Conservation (phyloP, 23 tunicate genomes). For the Styela plicata region DNA sequence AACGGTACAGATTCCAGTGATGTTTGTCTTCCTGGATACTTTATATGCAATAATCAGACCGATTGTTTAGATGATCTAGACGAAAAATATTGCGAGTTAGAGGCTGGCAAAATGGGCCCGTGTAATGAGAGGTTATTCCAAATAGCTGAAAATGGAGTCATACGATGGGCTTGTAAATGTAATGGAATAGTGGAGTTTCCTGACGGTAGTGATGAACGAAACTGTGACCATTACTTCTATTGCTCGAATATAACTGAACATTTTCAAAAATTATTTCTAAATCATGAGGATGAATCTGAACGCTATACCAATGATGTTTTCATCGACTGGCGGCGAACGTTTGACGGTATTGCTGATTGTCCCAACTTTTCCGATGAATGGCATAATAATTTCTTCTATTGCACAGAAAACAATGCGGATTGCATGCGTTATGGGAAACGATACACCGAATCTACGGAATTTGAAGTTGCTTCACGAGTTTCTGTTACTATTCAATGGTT, state of each 20-base stretch:
- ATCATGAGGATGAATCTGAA: neutral
- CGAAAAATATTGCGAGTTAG: conserved; percentile 1
- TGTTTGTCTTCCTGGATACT: neutral
- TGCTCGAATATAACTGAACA: neutral
- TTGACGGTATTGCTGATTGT: conserved; percentile 23
- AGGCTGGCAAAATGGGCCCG: neutral
- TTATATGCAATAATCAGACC: neutral
- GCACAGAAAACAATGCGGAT: neutral
- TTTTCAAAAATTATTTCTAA: neutral
- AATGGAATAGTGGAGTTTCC: neutral
- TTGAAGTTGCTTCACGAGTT: neutral
- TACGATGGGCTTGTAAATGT: neutral
- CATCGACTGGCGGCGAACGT: conserved; percentile 25
- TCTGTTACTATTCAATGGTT: neutral
- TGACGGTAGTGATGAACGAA: neutral
- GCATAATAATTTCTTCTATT: conserved; percentile 24
- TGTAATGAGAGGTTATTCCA: neutral
- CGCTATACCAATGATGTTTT: neutral
- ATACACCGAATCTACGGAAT: neutral
- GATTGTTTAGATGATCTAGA: conserved; percentile 5
- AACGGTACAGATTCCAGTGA: neutral
- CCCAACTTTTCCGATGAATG: conserved; percentile 14
- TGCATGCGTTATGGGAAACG: conserved; percentile 3
- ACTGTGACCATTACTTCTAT: neutral
- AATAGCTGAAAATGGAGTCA: neutral